Percentiles rank a stretch among this genome's conserved stretches.
These are phyloP conservation scores for Cheilosia vernalis DNA, from an alignment of 2,888 invertebrate genomes.

Conservation along the genomic window DNA sequence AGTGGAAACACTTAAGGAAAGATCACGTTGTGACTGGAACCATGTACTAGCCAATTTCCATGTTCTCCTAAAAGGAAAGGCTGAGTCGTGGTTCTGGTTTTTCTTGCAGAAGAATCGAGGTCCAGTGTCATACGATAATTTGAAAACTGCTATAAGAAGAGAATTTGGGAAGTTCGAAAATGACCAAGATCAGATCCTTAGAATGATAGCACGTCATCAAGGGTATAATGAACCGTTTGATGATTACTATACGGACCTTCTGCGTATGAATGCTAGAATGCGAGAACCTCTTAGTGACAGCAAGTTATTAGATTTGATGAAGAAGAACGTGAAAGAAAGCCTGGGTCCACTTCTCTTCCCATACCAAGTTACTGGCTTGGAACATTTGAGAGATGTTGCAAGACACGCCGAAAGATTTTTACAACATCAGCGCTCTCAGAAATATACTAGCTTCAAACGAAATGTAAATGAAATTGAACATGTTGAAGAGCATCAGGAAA, in stretches of 20 bases:
- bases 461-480: neutral
- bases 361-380: neutral
- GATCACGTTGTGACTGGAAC: neutral
- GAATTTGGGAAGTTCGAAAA: too few species aligned
- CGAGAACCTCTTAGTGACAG: neutral
- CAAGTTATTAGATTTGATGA: neutral
- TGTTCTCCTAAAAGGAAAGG: neutral
- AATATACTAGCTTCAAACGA: slow-evolving; percentile 4
- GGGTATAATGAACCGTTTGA: neutral
- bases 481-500: neutral
- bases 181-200: too few species aligned
- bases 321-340: neutral
- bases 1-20: neutral
- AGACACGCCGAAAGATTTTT: too few species aligned
- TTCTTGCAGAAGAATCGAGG: too few species aligned
- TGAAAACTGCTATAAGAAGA: too few species aligned
- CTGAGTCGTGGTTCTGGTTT: too few species aligned
- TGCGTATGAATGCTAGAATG: neutral
- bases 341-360: neutral
- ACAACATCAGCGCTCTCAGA: neutral
- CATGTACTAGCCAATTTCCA: slow-evolving; percentile 2
- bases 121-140: too few species aligned
- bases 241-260: neutral
- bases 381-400: too few species aligned
- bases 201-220: slow-evolving; percentile 1